A percentile compares a stretch with the other conserved stretches of the same genome.
These are phyloP conservation scores for Zootermopsis nevadensis DNA, from an alignment of 2,888 invertebrate genomes.

Conservation along the genomic window DNA sequence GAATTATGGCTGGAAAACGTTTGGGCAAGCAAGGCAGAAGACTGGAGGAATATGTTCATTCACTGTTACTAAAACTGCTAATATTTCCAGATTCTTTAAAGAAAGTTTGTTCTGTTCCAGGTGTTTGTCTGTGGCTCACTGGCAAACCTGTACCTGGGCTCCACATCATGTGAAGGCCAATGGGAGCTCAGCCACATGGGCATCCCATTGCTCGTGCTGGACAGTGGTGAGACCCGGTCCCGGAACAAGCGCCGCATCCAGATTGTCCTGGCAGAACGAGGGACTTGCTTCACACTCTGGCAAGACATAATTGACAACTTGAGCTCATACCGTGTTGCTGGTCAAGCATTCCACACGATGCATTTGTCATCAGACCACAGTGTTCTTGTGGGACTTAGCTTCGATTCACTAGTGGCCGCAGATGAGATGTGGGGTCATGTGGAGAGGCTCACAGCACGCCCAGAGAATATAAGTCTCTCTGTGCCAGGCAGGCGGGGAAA, in stretches of 20 bases:
- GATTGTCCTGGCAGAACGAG: constrained; percentile 79
- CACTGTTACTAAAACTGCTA: no score
- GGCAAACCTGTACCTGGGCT: constrained; percentile 77
- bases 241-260: constrained; percentile 76
- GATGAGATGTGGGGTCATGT: constrained; percentile 77
- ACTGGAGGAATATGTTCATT: no score
- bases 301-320: constrained; percentile 83
- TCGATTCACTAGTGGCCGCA: constrained; percentile 79
- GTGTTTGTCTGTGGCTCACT: constrained; percentile 81
- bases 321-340: constrained; percentile 74
- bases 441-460: constrained; percentile 77
- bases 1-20: no score
- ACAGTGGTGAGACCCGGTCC: constrained; percentile 79
- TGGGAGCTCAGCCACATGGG: constrained; percentile 84
- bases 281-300: constrained; percentile 86
- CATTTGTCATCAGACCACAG: constrained; percentile 82
- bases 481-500: constrained; percentile 71
- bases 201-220: constrained; percentile 81
- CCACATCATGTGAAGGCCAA: constrained; percentile 63
- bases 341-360: constrained; percentile 85
- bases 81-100: no score
- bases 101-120: constrained; percentile 59
- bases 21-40: no score
- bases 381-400: constrained; percentile 81
- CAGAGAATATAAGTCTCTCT: constrained; percentile 81